Evolutionary conservation across 1,140 invertebrate species (phyloP).

Genomic region (Gryon sp.): DNA sequence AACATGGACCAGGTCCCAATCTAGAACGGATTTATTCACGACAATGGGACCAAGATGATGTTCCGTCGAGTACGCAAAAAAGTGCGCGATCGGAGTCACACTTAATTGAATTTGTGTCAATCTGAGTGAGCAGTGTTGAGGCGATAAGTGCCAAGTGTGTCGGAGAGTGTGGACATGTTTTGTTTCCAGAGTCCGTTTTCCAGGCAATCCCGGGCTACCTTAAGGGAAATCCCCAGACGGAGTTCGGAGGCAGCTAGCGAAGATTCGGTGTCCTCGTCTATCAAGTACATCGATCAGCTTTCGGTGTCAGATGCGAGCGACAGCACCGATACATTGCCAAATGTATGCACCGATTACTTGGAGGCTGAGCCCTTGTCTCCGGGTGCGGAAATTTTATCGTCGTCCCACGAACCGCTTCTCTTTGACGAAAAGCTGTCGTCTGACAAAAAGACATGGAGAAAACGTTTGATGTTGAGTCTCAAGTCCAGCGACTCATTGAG

Average conservation of each 20-base stretch:
- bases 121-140: neutral
- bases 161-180: slow-evolving; percentile 75
- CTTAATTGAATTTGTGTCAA: slow-evolving; percentile 20
- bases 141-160: too few relatives aligned
- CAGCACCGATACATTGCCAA: slow-evolving; percentile 75
- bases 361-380: slow-evolving; percentile 73
- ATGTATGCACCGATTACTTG: slow-evolving; percentile 73
- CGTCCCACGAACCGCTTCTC: slow-evolving; percentile 50
- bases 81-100: slow-evolving; percentile 33
- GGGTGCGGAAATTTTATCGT: slow-evolving; percentile 65
- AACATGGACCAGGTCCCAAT: slow-evolving; percentile 63
- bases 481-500: slow-evolving; percentile 69
- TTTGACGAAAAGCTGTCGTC: slow-evolving; percentile 28
- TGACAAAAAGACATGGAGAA: slow-evolving; percentile 66
- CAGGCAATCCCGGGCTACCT: slow-evolving; percentile 66
- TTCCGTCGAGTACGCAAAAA: slow-evolving; percentile 68
- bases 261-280: slow-evolving; percentile 72
- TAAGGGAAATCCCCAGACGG: slow-evolving; percentile 63
- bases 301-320: slow-evolving; percentile 72
- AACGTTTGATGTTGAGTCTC: slow-evolving; percentile 69
- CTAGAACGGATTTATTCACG: neutral
- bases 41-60: slow-evolving; percentile 4
- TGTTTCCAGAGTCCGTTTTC: slow-evolving; percentile 78
- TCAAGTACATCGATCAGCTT: slow-evolving; percentile 75
- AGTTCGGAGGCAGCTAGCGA: slow-evolving; percentile 74